phyloP scores from a whole-genome alignment of 2,113 vertebrate species.

The Forbesichthys agassizii region DNA sequence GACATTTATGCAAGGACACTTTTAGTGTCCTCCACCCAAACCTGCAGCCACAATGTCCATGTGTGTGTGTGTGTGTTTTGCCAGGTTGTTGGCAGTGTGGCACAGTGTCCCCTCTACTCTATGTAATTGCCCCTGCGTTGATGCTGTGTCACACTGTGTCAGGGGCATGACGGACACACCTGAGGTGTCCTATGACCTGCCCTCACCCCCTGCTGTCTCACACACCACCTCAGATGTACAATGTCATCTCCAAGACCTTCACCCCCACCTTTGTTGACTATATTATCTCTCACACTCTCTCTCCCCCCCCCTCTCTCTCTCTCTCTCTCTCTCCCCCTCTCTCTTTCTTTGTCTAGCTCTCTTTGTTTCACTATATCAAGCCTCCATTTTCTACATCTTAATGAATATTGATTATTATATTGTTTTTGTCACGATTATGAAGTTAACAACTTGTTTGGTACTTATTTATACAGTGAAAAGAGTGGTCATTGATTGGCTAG shows the following conservation, averaged over 20 bases:
- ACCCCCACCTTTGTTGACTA: background rate
- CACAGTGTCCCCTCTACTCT: slow-evolving; percentile 41
- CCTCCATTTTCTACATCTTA: too few relatives aligned
- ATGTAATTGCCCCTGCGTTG: slow-evolving; percentile 58
- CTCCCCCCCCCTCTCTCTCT: background rate
- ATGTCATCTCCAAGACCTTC: slow-evolving; percentile 12
- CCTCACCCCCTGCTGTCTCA: slow-evolving; percentile 20
- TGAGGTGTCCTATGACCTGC: slow-evolving; percentile 28
- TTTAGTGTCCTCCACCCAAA: slow-evolving; percentile 48
- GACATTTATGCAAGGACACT: slow-evolving; percentile 32
- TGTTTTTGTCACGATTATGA: background rate
- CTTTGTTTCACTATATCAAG: too few relatives aligned
- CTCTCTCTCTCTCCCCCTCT: background rate
- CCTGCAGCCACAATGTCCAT: slow-evolving; percentile 50
- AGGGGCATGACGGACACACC: slow-evolving; percentile 32
- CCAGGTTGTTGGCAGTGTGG: slow-evolving; percentile 31
- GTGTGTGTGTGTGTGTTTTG: slow-evolving; percentile 32
- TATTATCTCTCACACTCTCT: background rate
- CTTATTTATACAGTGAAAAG: background rate
- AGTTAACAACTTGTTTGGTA: background rate
- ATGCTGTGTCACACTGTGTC: slow-evolving; percentile 36
- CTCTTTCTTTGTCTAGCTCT: background rate
- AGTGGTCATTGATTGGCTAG: slow-evolving; percentile 6
- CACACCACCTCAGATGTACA: slow-evolving; percentile 32
- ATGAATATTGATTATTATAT: background rate